phyloP scores from a whole-genome alignment of 2,797 vertebrate genomes.

The Paramormyrops hopkinsi region DNA sequence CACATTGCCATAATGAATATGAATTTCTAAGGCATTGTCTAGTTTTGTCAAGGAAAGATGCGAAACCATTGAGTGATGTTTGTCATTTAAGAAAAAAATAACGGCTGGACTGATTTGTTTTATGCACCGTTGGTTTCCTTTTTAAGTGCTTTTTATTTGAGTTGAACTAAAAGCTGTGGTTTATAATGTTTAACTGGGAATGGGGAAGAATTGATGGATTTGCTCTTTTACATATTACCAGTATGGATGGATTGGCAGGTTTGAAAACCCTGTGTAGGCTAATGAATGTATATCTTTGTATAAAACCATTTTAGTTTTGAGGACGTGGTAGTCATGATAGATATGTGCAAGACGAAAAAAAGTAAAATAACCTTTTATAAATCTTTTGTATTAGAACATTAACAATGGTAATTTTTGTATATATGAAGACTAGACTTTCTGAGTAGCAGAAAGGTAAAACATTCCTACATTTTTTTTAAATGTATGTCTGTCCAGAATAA shows the following conservation, averaged over 20 bases:
- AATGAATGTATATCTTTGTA: conserved; percentile 85
- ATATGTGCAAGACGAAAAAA: conserved; percentile 70
- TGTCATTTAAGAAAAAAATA: background rate
- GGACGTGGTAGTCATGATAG: conserved; percentile 85
- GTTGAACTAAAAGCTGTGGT: conserved; percentile 26
- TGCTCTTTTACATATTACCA: conserved; percentile 37
- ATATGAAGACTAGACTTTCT: conserved; percentile 95
- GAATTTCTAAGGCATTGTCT: background rate
- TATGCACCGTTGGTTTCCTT: conserved; percentile 30
- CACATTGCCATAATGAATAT: conserved; percentile 6
- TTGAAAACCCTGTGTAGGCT: conserved; percentile 65
- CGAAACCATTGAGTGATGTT: background rate
- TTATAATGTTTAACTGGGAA: conserved; percentile 37
- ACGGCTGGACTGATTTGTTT: background rate
- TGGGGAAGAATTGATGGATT: conserved; percentile 40
- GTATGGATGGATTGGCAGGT: conserved; percentile 58
- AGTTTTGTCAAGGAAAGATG: background rate
- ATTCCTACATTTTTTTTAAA: conserved; percentile 96
- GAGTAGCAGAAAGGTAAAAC: conserved; percentile 96
- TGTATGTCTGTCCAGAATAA: conserved; percentile 95
- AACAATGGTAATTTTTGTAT: conserved; percentile 98
- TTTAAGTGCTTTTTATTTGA: conserved; percentile 31
- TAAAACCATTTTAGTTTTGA: conserved; percentile 80
- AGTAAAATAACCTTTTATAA: conserved; percentile 93
- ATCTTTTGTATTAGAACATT: conserved; percentile 99